Base-by-base conservation (phyloP, 92 coral and sea anemone genomes). In the Chrysogorgia sp. region DNA sequence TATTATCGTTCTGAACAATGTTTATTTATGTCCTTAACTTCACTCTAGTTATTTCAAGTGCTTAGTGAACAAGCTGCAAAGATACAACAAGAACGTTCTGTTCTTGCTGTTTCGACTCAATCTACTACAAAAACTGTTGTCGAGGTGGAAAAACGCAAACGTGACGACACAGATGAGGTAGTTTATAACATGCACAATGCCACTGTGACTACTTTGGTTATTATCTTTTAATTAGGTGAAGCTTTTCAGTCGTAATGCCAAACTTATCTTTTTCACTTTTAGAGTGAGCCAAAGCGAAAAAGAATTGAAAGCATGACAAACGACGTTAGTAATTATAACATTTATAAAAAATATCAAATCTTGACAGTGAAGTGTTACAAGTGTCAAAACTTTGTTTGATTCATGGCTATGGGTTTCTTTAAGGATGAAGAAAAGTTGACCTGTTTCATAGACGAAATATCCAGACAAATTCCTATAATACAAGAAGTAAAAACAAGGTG, bases 261-360 rank as follows among this genome's bases (percentile, higher is more conserved):
- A 7, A 15, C 53, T 7, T 47, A 47, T 47, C n/a, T 47, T 8
- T 59, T 25, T 26, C 14, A 22, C 25, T 59, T 10, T 22, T 41
- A 69, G 76, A 48, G 33, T 69, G 61, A 69, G 28, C 33, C 76
- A 14, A 69, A 69, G 34, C 76, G 76, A 35, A 45, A 55, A 21
- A 69, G 55, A 24, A 37, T 48, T 69, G 60, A 69, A 13, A 69
- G 56, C 50, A 45, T 43, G 50, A 45, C 76, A 30, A 47, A 24
- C 29, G 76, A 69, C 2, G 76, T 69, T 45, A 26, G 76, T 35
- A 35, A 6, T 63, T 24, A n/a, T 33, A n/a, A n/a, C n/a, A n/a
- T n/a, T 14, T 29, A n/a, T 14, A 30, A 58, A 13, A 14, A 9
- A 10, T 22, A 10, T 59, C 26, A 25, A 37, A 25, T 22, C 23